Evolutionary conservation across 2,888 invertebrate species (phyloP).

Genomic region (Patella depressa): DNA sequence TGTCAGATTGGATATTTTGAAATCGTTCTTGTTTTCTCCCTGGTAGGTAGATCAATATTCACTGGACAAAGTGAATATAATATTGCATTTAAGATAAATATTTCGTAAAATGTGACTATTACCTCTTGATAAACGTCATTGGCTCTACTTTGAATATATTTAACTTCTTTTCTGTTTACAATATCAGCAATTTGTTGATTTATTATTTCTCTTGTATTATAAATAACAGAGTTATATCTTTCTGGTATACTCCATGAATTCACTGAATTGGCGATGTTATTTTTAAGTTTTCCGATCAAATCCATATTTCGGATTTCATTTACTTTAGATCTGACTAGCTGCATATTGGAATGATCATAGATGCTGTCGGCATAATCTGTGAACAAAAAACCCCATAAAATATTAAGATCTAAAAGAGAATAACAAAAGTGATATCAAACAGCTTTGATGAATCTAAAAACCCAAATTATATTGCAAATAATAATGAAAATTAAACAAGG

Average conservation of each 20-base stretch:
- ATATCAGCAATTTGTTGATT: conserved; percentile 10
- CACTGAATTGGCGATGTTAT: not conserved
- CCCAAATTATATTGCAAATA: no score
- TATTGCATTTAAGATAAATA: no score
- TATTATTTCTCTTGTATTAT: conserved; percentile 14
- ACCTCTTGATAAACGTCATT: conserved; percentile 24
- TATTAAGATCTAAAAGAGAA: no score
- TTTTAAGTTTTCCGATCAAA: conserved; percentile 12
- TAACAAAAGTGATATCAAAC: no score
- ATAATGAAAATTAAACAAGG: no score
- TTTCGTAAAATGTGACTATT: no score
- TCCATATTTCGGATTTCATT: conserved; percentile 11
- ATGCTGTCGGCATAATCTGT: conserved; percentile 6
- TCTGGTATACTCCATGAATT: not conserved
- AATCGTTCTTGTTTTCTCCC: no score
- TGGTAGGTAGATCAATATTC: no score
- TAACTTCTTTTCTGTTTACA: conserved; percentile 15
- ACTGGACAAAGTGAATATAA: no score
- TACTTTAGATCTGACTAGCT: not conserved
- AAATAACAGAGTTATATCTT: conserved; percentile 11
- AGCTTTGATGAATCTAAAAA: no score
- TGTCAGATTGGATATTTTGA: no score
- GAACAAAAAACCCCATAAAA: not conserved
- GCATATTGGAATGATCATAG: conserved; percentile 16
- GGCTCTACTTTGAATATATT: conserved; percentile 8